Evolutionary conservation across 2,797 vertebrate genomes (phyloP).

Genomic region (Pipistrellus kuhlii): DNA sequence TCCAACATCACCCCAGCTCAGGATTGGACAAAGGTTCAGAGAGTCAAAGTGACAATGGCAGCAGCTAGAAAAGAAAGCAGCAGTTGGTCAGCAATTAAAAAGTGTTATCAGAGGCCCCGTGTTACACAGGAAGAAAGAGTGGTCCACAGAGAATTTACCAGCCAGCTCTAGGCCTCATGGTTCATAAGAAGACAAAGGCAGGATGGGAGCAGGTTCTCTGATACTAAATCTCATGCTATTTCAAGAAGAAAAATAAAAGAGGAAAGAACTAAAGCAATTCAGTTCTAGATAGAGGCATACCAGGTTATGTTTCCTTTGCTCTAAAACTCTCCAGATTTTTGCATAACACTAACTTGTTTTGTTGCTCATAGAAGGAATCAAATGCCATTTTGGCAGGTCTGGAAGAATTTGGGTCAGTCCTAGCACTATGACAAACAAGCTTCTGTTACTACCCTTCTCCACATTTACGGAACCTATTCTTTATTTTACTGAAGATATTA

Average conservation of each 20-base stretch:
- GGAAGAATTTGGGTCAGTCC: not conserved
- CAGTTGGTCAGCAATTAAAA: not conserved
- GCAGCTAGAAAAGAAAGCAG: not conserved
- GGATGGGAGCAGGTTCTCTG: not conserved
- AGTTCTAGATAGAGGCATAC: not conserved
- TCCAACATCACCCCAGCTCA: not conserved
- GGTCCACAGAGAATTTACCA: not conserved
- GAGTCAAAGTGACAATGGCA: not conserved
- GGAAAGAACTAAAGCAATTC: not conserved
- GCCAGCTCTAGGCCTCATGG: not conserved
- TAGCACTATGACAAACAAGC: not conserved
- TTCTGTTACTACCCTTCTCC: not conserved
- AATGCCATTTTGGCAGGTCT: not conserved
- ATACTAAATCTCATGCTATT: not conserved
- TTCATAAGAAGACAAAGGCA: not conserved
- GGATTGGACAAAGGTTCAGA: not conserved
- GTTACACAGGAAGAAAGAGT: not conserved
- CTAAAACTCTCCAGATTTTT: not conserved
- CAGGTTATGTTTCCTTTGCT: not conserved
- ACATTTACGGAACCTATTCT: not conserved
- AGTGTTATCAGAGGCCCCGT: not conserved
- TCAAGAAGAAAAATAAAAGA: slow-evolving; percentile 1
- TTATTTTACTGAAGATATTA: slow-evolving; percentile 25
- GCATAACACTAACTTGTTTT: not conserved
- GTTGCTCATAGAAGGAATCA: not conserved